Conservation (phyloP, 2,888 invertebrate species). For the Agrotis clavis region DNA sequence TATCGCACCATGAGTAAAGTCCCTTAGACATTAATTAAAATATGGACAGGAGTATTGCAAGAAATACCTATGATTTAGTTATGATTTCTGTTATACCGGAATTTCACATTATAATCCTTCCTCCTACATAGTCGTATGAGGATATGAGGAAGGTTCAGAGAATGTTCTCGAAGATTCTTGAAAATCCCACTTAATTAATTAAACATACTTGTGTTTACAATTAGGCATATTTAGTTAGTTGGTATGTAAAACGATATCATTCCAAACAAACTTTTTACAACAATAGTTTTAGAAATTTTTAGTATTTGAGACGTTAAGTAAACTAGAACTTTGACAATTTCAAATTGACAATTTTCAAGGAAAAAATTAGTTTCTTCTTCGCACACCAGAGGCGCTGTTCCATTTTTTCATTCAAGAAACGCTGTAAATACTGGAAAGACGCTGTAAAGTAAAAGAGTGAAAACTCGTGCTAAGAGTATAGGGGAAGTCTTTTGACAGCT, state of each 20-base stretch:
- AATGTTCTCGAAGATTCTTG: conserved; percentile 18
- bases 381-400: too few relatives aligned
- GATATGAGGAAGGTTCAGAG: not conserved
- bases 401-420: too few relatives aligned
- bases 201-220: conserved; percentile 36
- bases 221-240: conserved; percentile 23
- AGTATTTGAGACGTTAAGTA: too few relatives aligned
- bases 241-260: conserved; percentile 15
- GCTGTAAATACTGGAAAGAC: too few relatives aligned
- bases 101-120: not conserved
- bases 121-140: not conserved
- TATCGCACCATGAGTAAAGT: too few relatives aligned
- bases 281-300: not conserved
- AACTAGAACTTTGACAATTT: too few relatives aligned
- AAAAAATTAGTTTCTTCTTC: too few relatives aligned
- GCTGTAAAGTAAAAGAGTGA: too few relatives aligned
- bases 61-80: not conserved
- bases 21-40: too few relatives aligned
- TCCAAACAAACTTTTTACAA: conserved; percentile 11
- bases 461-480: too few relatives aligned
- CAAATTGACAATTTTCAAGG: too few relatives aligned
- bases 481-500: not conserved
- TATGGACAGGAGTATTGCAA: too few relatives aligned
- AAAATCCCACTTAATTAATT: conserved; percentile 24
- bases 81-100: not conserved